Base-by-base conservation (phyloP, 1,140 invertebrate species). In the Amphibalanus amphitrite region DNA sequence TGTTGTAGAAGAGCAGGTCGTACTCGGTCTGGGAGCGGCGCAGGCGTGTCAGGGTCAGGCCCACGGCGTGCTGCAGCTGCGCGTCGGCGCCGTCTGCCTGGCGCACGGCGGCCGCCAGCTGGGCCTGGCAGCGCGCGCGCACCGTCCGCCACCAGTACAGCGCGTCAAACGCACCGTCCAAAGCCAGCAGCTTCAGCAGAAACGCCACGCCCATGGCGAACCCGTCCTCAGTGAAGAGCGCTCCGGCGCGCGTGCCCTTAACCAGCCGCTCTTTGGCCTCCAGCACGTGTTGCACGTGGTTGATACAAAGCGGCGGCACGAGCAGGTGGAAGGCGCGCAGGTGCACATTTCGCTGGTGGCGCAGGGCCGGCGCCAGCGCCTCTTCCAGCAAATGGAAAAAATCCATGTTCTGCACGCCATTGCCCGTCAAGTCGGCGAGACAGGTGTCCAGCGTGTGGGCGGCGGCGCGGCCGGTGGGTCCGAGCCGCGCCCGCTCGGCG, bases 141-240 rank as follows among this genome's bases (percentile, higher is more conserved):
- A 75, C 80, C 83, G 75, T 85, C 82, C 76, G 83, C 78, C 97
- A 97, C 97, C 97, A 99, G 79, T 95, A 92, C 0, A 99, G 82
- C 8, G 92, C 88, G 82, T 98, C 93, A 79, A 98, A 91, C 75
- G 93, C 90, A 68, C 84, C 82, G 76, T 84, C 84, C 78, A 87
- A 84, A 74, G 86, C 82, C 6, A 90, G 77, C 33, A 89, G 78
- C 76, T 85, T 85, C 20, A 90, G 79, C 59, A 89, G 82, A 76
- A 87, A 90, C 0, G 88, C 87, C n/a, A 90, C 77, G 65, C 95
- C 96, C 86, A 99, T 93, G 29, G 94, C 90, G 83, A 99, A 98
- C 47, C 97, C 97, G 82, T 99, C 97, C 82, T 99, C 95, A 10
- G 93, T 95, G 80, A 99, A 98, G 4, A 91, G 86, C 71, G 91